Evolutionary conservation across 2,113 vertebrate genomes (phyloP).

Genomic region (Naja naja): DNA sequence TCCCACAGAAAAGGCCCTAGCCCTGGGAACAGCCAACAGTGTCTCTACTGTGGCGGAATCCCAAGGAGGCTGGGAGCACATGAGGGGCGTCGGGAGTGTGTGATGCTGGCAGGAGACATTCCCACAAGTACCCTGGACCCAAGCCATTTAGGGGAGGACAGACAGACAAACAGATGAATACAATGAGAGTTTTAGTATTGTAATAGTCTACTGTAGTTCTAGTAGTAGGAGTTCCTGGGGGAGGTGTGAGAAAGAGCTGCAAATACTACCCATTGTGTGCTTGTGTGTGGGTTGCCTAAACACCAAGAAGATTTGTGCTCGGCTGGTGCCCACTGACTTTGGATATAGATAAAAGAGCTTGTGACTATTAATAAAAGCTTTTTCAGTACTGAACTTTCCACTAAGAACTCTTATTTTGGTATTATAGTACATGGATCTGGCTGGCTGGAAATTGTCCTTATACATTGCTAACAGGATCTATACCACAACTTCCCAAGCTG

Average conservation of each 20-base stretch:
- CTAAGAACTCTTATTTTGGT: not conserved
- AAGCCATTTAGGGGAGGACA: too few species aligned
- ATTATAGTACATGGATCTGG: not conserved
- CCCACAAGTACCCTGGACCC: too few species aligned
- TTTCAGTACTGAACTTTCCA: not conserved
- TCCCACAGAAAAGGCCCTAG: too few species aligned
- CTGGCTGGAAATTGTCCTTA: not conserved
- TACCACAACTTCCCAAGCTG: not conserved
- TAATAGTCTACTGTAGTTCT: not conserved
- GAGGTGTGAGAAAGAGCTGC: not conserved
- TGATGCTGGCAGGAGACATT: too few species aligned
- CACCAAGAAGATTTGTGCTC: not conserved
- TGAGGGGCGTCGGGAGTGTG: too few species aligned
- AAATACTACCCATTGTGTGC: not conserved
- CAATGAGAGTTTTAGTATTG: not conserved
- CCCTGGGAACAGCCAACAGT: too few species aligned
- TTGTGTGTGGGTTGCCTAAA: not conserved
- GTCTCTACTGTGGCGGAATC: too few species aligned
- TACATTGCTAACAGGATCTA: not conserved
- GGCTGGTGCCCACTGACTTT: too few species aligned
- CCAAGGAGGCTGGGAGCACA: too few species aligned
- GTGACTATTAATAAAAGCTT: not conserved
- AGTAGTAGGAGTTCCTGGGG: not conserved
- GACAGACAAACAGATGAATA: too few species aligned
- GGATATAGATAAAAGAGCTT: too few species aligned